These are phyloP conservation scores for Hozukius guyotensis DNA, from an alignment of 2,797 vertebrate genomes.

Conservation along the genomic window DNA sequence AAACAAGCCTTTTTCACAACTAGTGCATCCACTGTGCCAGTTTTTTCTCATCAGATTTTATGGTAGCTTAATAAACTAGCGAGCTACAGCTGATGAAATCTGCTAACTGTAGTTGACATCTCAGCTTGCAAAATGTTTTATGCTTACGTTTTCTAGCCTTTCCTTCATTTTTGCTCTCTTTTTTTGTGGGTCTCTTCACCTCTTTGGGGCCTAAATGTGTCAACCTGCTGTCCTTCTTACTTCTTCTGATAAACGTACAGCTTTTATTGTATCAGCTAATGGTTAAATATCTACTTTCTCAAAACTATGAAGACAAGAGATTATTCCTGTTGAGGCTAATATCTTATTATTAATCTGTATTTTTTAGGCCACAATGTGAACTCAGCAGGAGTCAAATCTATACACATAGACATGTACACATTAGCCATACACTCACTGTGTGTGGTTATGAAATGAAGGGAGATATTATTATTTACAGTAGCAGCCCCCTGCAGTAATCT, in stretches of 20 bases:
- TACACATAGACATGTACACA: background rate
- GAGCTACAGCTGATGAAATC: too few relatives aligned
- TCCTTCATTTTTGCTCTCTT: background rate
- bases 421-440: background rate
- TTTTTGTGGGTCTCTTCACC: too few relatives aligned
- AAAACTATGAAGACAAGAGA: background rate
- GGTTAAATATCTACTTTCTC: background rate
- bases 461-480: background rate
- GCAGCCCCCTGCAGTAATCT: background rate
- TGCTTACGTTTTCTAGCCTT: background rate
- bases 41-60: too few relatives aligned
- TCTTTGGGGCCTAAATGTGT: background rate
- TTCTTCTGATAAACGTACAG: background rate
- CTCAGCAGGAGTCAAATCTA: constrained; percentile 18
- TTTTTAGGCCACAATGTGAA: constrained; percentile 51
- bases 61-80: background rate
- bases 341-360: background rate
- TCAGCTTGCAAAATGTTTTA: background rate
- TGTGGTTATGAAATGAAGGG: background rate
- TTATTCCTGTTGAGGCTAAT: background rate
- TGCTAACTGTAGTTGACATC: too few relatives aligned
- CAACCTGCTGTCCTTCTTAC: background rate
- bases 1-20: background rate
- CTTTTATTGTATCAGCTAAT: background rate
- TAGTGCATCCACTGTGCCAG: background rate